A percentile compares a stretch with the other conserved stretches of the same genome.
Conservation (phyloP, 2,797 vertebrate genomes). For the Sebastes aleutianus region DNA sequence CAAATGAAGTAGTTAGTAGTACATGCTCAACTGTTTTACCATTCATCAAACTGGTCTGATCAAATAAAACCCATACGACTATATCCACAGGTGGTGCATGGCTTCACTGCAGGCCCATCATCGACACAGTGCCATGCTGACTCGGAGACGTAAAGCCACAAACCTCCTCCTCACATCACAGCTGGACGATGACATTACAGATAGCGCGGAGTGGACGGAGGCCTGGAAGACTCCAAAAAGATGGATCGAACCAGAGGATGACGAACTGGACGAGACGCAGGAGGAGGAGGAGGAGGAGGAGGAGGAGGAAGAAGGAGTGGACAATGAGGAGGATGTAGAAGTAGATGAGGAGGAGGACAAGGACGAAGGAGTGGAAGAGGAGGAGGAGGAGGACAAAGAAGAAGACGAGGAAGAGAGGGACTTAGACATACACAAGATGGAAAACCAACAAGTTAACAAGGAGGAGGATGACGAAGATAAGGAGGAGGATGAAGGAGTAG, state of each 20-base stretch:
- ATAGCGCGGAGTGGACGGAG: slow-evolving; percentile 39
- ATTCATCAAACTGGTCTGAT: too few species aligned
- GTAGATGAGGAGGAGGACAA: not conserved
- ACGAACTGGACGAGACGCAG: not conserved
- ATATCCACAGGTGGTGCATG: slow-evolving; percentile 45
- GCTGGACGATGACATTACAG: slow-evolving; percentile 11
- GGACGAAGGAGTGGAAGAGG: not conserved
- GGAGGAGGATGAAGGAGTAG: not conserved
- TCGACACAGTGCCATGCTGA: slow-evolving; percentile 39
- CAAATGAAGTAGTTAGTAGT: too few species aligned
- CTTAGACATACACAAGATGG: not conserved
- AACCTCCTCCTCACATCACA: slow-evolving; percentile 29
- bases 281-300: not conserved
- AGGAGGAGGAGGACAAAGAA: not conserved
- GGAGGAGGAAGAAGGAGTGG: not conserved
- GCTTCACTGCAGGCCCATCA: slow-evolving; percentile 52
- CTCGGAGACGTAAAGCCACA: not conserved
- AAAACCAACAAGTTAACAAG: not conserved
- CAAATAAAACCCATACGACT: not conserved
- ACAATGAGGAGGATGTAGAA: not conserved
- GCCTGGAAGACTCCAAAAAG: slow-evolving; percentile 49
- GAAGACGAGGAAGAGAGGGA: not conserved
- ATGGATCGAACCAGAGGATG: slow-evolving; percentile 1
- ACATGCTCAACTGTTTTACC: too few species aligned
- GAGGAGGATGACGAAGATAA: not conserved